Conservation (phyloP, 2,797 vertebrate species). For the Avahi laniger region DNA sequence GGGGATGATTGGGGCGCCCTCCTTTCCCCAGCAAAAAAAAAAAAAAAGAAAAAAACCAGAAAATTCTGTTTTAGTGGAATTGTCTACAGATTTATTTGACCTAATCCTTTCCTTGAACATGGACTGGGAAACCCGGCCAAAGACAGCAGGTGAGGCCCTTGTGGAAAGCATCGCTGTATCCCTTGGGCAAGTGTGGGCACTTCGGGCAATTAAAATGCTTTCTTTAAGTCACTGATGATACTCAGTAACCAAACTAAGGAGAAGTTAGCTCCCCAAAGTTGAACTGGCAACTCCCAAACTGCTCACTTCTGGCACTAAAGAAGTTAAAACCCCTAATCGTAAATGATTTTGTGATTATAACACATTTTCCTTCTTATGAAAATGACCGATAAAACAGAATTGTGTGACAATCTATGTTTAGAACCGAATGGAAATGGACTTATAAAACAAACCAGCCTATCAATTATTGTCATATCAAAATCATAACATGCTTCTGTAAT, state of each 20-base stretch:
- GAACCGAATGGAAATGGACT: neutral
- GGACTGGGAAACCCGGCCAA: neutral
- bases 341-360: slow-evolving; percentile 39
- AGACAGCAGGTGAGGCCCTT: neutral
- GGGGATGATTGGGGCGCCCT: neutral
- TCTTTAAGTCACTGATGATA: neutral
- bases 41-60: neutral
- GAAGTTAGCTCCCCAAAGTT: neutral
- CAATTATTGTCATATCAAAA: neutral
- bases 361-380: slow-evolving; percentile 42
- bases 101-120: neutral
- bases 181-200: neutral
- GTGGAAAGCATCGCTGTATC: neutral
- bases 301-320: neutral
- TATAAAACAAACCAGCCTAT: slow-evolving; percentile 4
- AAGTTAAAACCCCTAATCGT: neutral
- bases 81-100: neutral
- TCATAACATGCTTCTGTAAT: neutral
- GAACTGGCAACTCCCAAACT: neutral
- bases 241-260: neutral
- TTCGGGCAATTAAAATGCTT: neutral
- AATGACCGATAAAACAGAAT: slow-evolving; percentile 11
- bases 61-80: neutral
- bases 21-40: neutral
- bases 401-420: slow-evolving; percentile 2